Evolutionary conservation across 1,140 invertebrate species (phyloP).

Genomic region (Helicorthomorpha holstii): DNA sequence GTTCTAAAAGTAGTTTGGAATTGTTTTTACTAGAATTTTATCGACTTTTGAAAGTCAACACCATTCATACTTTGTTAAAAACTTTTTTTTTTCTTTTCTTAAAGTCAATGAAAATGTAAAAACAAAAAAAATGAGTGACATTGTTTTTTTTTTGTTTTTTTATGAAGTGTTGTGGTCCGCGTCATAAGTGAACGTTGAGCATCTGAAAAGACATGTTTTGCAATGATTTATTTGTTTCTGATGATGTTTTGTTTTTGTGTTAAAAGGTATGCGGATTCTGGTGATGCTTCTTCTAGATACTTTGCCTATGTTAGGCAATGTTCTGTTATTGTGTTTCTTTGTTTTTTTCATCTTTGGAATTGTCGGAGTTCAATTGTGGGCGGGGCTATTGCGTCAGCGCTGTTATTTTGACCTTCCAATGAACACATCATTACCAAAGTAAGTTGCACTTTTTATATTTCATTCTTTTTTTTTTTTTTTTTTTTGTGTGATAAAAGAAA

Average conservation of each 20-base stretch:
- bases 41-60: too few species aligned
- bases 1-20: too few species aligned
- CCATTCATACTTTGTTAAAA: too few species aligned
- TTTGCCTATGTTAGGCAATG: conserved; percentile 96
- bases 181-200: too few species aligned
- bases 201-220: too few species aligned
- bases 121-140: neutral
- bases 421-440: neutral
- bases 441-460: neutral
- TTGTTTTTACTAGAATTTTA: too few species aligned
- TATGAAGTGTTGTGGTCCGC: neutral
- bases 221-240: neutral
- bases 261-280: conserved; percentile 87
- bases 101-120: too few species aligned
- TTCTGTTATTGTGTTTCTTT: conserved; percentile 95
- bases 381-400: conserved; percentile 82
- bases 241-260: conserved; percentile 13
- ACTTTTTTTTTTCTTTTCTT: too few species aligned
- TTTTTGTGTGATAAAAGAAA: neutral
- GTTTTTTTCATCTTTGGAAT: conserved; percentile 99
- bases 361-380: conserved; percentile 97
- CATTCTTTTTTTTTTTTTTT: neutral
- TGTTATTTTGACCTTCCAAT: conserved; percentile 43
- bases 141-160: neutral
- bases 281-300: conserved; percentile 98